phyloP scores from a whole-genome alignment of 2,888 invertebrate genomes.

The Pelosia muscerda region DNA sequence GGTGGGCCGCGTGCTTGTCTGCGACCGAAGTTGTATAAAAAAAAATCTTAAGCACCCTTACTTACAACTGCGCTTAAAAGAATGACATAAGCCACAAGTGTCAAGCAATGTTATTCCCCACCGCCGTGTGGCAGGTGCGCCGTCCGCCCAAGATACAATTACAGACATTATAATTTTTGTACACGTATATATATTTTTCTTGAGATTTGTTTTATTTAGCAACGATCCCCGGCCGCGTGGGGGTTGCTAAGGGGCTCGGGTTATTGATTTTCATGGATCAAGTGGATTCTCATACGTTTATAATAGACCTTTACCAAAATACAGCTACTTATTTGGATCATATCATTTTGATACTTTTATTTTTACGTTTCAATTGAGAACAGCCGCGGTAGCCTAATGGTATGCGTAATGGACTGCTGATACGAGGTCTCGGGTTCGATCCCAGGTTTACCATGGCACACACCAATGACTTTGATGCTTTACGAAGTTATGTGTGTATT shows the following conservation, averaged over 20 bases:
- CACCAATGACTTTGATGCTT: too few species aligned
- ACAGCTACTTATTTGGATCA: neutral
- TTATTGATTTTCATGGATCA: slow-evolving; percentile 30
- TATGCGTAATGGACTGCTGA: too few species aligned
- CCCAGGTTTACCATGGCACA: too few species aligned
- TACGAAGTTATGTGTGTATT: too few species aligned
- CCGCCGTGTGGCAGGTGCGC: slow-evolving; percentile 44
- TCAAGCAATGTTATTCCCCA: slow-evolving; percentile 27
- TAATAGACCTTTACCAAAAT: neutral
- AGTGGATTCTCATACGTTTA: neutral
- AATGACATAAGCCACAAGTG: slow-evolving; percentile 27
- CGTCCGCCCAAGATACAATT: slow-evolving; percentile 64
- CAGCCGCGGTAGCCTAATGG: too few species aligned
- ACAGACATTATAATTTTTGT: slow-evolving; percentile 69
- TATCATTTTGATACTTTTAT: neutral
- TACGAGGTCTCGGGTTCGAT: too few species aligned
- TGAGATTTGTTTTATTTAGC: slow-evolving; percentile 57
- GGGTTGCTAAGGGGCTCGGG: slow-evolving; percentile 27
- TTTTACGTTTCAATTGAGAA: neutral
- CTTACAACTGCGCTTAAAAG: neutral
- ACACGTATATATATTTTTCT: slow-evolving; percentile 42
- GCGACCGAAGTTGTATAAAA: too few species aligned
- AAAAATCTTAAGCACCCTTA: too few species aligned
- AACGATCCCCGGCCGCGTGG: slow-evolving; percentile 37
- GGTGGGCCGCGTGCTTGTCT: too few species aligned